Conservation (phyloP, 2,797 vertebrate species). For the Gymnoscopelus braueri region DNA sequence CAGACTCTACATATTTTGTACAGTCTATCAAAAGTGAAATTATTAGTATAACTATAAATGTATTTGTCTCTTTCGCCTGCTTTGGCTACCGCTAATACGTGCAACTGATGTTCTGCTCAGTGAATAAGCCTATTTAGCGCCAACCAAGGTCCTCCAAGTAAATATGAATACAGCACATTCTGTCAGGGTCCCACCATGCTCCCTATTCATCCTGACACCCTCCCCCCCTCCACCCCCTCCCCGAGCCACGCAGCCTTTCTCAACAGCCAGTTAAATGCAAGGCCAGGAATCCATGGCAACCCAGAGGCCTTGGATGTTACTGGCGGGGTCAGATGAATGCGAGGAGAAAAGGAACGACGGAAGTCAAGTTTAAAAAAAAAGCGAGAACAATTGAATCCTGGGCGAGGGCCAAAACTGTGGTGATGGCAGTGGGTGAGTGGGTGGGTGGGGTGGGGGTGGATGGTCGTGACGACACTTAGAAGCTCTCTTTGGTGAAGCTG, state of each 20-base stretch:
- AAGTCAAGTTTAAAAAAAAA: constrained; percentile 62
- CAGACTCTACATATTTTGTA: too few relatives aligned
- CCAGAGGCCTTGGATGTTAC: constrained; percentile 66
- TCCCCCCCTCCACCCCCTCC: constrained; percentile 37
- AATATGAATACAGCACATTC: constrained; percentile 74
- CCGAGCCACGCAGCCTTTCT: constrained; percentile 7
- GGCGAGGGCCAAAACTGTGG: constrained; percentile 45
- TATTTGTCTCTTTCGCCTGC: too few relatives aligned
- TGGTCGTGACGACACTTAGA: constrained; percentile 37
- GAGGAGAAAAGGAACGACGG: constrained; percentile 59
- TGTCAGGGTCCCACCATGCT: constrained; percentile 70
- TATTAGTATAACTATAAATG: too few relatives aligned
- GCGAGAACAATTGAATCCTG: constrained; percentile 42
- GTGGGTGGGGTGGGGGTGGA: too few relatives aligned
- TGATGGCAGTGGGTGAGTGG: too few relatives aligned
- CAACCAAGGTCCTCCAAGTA: constrained; percentile 65
- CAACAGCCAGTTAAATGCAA: constrained; percentile 28
- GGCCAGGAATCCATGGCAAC: constrained; percentile 78
- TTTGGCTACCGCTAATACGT: too few relatives aligned
- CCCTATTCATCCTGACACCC: constrained; percentile 56
- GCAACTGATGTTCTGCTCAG: not conserved
- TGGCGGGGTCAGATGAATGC: constrained; percentile 66
- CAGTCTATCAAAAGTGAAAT: too few relatives aligned
- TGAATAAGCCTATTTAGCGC: constrained; percentile 58
- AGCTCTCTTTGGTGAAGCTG: constrained; percentile 47